Evolutionary conservation across 1,140 invertebrate genomes (phyloP).

Genomic region (Sweltsa coloradensis): DNA sequence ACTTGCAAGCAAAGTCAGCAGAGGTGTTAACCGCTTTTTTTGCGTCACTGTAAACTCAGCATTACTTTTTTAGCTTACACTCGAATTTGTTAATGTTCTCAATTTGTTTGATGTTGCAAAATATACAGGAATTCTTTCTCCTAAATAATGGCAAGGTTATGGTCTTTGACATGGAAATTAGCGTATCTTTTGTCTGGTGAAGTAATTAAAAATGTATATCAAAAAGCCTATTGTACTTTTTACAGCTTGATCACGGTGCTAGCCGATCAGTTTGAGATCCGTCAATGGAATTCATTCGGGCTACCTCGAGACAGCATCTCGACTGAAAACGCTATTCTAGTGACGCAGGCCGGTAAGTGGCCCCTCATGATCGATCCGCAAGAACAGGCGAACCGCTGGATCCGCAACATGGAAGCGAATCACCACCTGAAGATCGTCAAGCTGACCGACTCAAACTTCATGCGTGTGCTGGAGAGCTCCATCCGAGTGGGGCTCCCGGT

Average conservation of each 20-base stretch:
- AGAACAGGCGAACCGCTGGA: slow-evolving; percentile 83
- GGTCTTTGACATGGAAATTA: no score
- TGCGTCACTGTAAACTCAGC: no score
- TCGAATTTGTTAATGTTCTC: no score
- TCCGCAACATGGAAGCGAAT: slow-evolving; percentile 62
- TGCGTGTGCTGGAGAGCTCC: slow-evolving; percentile 63
- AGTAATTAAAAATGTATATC: no score
- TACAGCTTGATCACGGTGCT: slow-evolving; percentile 57
- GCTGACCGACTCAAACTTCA: slow-evolving; percentile 56
- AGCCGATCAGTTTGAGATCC: slow-evolving; percentile 71
- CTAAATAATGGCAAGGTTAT: no score
- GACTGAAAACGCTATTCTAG: slow-evolving; percentile 77
- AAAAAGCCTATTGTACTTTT: slow-evolving; percentile 16
- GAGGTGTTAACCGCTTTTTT: no score
- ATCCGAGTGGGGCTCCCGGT: slow-evolving; percentile 74
- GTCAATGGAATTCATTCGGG: slow-evolving; percentile 72
- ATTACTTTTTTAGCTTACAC: no score
- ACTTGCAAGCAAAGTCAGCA: no score
- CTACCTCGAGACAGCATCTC: slow-evolving; percentile 72
- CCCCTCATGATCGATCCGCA: slow-evolving; percentile 85
- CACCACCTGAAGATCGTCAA: slow-evolving; percentile 66
- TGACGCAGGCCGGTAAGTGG: slow-evolving; percentile 67
- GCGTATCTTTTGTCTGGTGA: no score
- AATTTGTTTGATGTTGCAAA: no score
- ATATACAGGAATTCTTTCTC: no score